Evolutionary conservation across 2,888 invertebrate genomes (phyloP).

Genomic region (Dilophus febrilis): DNA sequence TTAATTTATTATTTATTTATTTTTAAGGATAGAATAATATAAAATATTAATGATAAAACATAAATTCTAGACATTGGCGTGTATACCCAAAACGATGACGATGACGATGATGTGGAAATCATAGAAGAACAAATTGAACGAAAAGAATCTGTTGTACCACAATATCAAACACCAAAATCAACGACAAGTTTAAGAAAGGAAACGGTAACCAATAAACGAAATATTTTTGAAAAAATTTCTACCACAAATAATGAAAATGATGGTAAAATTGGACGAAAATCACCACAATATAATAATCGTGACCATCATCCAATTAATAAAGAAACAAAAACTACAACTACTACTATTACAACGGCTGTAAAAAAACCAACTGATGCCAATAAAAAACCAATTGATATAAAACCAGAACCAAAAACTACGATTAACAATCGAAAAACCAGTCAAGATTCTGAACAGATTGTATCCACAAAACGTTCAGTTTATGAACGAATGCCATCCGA

Average conservation of each 20-base stretch:
- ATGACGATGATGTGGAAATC: not conserved
- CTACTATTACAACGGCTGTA: not conserved
- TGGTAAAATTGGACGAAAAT: not conserved
- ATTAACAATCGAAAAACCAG: not conserved
- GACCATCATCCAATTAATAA: not conserved
- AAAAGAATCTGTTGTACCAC: not conserved
- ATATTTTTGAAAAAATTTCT: not conserved
- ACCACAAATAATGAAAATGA: not conserved
- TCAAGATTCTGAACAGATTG: not conserved
- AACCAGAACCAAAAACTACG: slow-evolving; percentile 16
- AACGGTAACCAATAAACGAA: not conserved
- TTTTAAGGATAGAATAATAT: slow-evolving; percentile 16
- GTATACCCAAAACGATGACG: slow-evolving; percentile 8
- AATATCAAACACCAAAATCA: not conserved
- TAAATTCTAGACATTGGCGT: slow-evolving; percentile 2
- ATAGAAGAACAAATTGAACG: not conserved
- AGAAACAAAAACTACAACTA: not conserved
- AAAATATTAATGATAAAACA: slow-evolving; percentile 10
- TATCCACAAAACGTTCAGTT: too few relatives aligned
- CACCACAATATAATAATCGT: too few relatives aligned
- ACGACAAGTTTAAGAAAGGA: not conserved
- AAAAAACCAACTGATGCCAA: not conserved
- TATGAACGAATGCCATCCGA: too few relatives aligned
- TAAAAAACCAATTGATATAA: too few relatives aligned
- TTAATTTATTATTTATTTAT: slow-evolving; percentile 11